Evolutionary conservation across 2,888 invertebrate species (phyloP).

Genomic region (Flexamia atlantica): DNA sequence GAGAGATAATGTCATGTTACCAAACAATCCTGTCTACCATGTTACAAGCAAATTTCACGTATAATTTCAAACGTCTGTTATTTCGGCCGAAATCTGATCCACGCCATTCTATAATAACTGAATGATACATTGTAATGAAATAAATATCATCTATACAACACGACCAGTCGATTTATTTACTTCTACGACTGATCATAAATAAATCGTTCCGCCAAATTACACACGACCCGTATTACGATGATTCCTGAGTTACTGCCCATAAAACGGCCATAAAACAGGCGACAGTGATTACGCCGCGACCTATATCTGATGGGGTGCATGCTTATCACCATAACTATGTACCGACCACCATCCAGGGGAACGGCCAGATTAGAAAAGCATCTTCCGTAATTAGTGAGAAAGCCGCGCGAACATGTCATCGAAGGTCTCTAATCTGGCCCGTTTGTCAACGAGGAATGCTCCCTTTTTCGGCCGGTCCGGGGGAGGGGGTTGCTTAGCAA

Average conservation of each 20-base stretch:
- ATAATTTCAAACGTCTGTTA: too few relatives aligned
- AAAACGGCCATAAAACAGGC: not conserved
- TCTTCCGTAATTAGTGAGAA: conserved; percentile 44
- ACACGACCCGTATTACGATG: conserved; percentile 34
- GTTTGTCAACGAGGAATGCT: conserved; percentile 48
- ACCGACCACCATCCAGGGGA: not conserved
- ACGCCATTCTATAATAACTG: too few relatives aligned
- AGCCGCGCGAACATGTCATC: conserved; percentile 39
- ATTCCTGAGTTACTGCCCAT: conserved; percentile 3
- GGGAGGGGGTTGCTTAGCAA: conserved; percentile 69
- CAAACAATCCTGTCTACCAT: too few relatives aligned
- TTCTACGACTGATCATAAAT: conserved; percentile 4
- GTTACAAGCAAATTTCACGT: too few relatives aligned
- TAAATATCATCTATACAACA: not conserved
- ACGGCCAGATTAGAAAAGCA: conserved; percentile 19
- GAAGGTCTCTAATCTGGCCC: conserved; percentile 28
- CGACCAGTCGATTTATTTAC: conserved; percentile 6
- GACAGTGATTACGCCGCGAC: not conserved
- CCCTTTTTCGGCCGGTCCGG: conserved; percentile 59
- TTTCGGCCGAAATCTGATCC: too few relatives aligned
- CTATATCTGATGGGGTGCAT: not conserved
- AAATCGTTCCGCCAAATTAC: conserved; percentile 30
- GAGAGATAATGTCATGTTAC: too few relatives aligned
- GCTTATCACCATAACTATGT: not conserved
- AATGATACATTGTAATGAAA: not conserved